Evolutionary conservation across 2,113 vertebrate species (phyloP), one percentile per base, ranked within the genome.

Genomic region (Chascanopsetta lugubris): DNA sequence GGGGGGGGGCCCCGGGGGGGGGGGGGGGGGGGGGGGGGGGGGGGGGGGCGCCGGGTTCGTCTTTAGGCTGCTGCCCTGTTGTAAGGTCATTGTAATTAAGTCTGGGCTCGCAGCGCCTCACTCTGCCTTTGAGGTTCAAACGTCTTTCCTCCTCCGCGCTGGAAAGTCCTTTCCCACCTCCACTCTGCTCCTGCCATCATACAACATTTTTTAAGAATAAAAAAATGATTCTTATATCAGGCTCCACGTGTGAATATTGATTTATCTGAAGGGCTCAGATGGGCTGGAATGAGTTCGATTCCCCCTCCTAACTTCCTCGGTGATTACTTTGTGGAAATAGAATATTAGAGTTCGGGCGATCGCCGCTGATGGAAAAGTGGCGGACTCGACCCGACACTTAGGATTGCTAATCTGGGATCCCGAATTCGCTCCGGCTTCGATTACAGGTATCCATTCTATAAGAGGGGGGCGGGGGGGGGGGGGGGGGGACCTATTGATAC

Each of bases 1-100:
- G n/a, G n/a, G n/a, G n/a, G n/a, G n/a, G n/a, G n/a, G n/a, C n/a
- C n/a, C n/a, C n/a, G n/a, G n/a, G n/a, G n/a, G n/a, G n/a, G n/a
- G n/a, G n/a, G n/a, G n/a, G n/a, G n/a, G n/a, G n/a, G n/a, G n/a
- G n/a, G n/a, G n/a, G n/a, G n/a, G n/a, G n/a, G n/a, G n/a, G n/a
- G n/a, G n/a, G n/a, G n/a, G n/a, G 62, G 67, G 63, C 32, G 62
- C 63, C n/a, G 47, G 73, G 61, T 75, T 83, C 53, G 76, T 67
- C 88, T 89, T 72, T 67, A 79, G 83, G 90, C 87, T 56, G 80
- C 64, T 72, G 77, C 67, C 74, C 84, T 75, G 77, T 62, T 89
- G 81, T 83, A 89, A 88, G 88, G 86, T 92, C 89, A 88, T 84
- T 79, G 84, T 88, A 89, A 91, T 91, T 92, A 91, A 88, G 82